Base-by-base conservation (phyloP, 1,140 invertebrate species). In the Psix sp. region DNA sequence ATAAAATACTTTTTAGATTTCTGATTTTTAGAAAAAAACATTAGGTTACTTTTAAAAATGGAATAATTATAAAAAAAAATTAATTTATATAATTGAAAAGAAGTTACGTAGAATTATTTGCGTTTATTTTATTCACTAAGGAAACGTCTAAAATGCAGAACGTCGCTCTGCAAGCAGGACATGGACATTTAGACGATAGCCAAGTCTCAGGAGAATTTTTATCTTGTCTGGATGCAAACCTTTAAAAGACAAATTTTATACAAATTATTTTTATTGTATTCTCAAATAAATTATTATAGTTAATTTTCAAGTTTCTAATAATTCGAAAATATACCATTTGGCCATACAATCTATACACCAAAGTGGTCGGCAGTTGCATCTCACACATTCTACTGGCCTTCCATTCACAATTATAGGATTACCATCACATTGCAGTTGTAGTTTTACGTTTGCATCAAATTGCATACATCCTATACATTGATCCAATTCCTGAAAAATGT, bases 401-500 rank as follows among this genome's bases (percentile, higher is more conserved):
- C 77, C 54, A 77, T 77, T 79, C 13, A 51, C 13, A 14, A 40
- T 35, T 10, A 13, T 31, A 74, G 85, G 72, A 49, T 78, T 51
- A 74, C 83, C 83, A 59, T 80, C 88, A 86, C 95, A 97, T 36
- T 90, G 88, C 80, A 93, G 93, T 35, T 91, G 88, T 5, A 98
- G 86, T 86, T 96, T 96, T 5, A 97, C 91, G 84, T 95, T 93
- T 0, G 95, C 91, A 26, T 82, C 80, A 35, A 88, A 90, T 81
- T 94, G 91, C 92, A 96, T 95, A 80, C 96, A 98, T 3, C 95
- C 95, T 73, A 96, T 94, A 79, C 96, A 97, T 18, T 90, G 88
- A 46, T 96, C 94, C 24, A 93, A 80, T 65, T 94, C 93, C 93
- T 94, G 80, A 24, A 39, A 38, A 13, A 14, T n/a, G n/a, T n/a